Evolutionary conservation across 2,113 vertebrate genomes (phyloP).

Genomic region (Charina bottae): DNA sequence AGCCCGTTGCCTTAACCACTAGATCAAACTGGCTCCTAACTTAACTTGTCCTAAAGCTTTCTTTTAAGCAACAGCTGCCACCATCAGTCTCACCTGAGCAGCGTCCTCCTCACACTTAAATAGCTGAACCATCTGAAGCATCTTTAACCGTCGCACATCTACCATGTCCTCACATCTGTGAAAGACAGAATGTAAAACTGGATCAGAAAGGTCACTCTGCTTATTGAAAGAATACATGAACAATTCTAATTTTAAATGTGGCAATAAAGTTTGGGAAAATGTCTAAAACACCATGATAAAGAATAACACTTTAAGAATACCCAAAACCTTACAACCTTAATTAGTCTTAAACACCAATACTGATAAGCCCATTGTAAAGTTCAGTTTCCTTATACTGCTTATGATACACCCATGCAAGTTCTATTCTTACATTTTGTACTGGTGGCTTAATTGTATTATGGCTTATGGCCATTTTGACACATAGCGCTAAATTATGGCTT

Average conservation of each 20-base stretch:
- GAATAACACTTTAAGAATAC: background rate
- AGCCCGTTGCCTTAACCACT: no score
- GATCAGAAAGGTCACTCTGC: background rate
- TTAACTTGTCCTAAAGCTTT: background rate
- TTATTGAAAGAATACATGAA: background rate
- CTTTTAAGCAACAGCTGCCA: background rate
- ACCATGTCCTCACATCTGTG: conserved; percentile 92
- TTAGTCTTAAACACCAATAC: background rate
- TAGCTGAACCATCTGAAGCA: conserved; percentile 99
- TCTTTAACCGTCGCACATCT: conserved; percentile 92
- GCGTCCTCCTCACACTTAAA: conserved; percentile 99
- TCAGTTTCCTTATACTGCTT: background rate
- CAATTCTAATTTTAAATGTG: background rate
- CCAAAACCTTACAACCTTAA: background rate
- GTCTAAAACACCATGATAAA: background rate
- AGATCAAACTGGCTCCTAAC: no score
- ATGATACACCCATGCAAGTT: background rate
- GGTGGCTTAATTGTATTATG: background rate
- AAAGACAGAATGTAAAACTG: conserved; percentile 32
- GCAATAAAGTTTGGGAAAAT: conserved; percentile 12
- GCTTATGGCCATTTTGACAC: background rate
- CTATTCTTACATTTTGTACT: background rate
- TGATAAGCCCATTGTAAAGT: background rate
- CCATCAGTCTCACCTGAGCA: conserved; percentile 77
- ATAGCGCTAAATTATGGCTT: background rate